Conservation (phyloP, 2,888 invertebrate species). For the Luperina nickerlii region DNA sequence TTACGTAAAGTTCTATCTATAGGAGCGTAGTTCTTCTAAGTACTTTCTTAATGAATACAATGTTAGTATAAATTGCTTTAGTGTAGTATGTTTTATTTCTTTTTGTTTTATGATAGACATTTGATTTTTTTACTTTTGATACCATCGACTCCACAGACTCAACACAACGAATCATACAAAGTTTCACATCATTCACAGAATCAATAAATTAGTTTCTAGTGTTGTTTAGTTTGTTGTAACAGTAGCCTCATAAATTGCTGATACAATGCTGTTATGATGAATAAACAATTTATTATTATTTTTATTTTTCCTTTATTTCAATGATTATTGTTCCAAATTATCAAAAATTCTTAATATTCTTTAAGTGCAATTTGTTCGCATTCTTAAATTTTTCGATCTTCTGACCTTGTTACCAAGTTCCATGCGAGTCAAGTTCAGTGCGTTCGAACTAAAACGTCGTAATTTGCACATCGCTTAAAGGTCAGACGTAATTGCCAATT, state of each 20-base stretch:
- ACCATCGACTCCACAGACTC: background rate
- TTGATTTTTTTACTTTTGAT: background rate
- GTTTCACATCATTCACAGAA: background rate
- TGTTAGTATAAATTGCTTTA: background rate
- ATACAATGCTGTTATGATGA: too few species aligned
- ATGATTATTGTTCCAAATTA: background rate
- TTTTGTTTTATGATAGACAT: background rate
- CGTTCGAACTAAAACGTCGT: conserved; percentile 43
- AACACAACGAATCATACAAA: background rate
- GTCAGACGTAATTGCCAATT: conserved; percentile 78
- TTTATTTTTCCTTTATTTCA: too few species aligned
- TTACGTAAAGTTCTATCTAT: background rate
- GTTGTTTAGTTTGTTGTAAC: background rate
- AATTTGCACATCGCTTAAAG: conserved; percentile 69
- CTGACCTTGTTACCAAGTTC: conserved; percentile 26
- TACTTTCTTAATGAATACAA: background rate
- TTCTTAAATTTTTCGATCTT: background rate
- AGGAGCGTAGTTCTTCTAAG: background rate
- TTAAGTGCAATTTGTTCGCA: background rate
- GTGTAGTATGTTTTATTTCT: background rate
- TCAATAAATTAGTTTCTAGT: background rate
- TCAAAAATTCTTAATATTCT: background rate
- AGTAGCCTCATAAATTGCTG: background rate
- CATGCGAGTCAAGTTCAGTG: background rate
- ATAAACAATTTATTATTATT: too few species aligned